These are phyloP conservation scores for Cryptoprocta ferox DNA, from an alignment of 2,797 vertebrate genomes.

Conservation along the genomic window DNA sequence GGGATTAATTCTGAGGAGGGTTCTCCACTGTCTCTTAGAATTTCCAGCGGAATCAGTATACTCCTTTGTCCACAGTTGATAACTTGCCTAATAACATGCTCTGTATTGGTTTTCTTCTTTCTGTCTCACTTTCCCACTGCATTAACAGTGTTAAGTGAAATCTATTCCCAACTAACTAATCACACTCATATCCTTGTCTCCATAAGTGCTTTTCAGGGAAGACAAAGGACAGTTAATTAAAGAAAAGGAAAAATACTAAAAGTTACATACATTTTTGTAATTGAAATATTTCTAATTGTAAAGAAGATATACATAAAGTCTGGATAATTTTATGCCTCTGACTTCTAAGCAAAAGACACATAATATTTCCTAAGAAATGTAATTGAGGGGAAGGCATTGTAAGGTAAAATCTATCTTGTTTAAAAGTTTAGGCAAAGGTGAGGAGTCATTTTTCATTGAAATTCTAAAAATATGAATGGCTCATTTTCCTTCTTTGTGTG, in stretches of 20 bases:
- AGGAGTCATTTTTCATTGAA: neutral
- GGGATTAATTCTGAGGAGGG: neutral
- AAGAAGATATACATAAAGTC: neutral
- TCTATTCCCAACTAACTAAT: neutral
- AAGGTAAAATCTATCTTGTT: neutral
- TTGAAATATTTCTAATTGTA: neutral
- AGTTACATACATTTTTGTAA: neutral
- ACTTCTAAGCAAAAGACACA: neutral
- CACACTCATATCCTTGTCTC: neutral
- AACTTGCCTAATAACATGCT: neutral
- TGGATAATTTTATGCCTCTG: neutral
- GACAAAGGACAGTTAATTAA: neutral
- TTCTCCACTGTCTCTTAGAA: neutral
- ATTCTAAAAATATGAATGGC: neutral
- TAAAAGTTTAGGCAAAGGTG: neutral
- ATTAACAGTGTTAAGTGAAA: neutral
- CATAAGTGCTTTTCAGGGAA: neutral
- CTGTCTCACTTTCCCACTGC: neutral
- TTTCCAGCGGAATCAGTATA: neutral
- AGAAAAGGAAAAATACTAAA: neutral
- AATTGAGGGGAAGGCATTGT: neutral
- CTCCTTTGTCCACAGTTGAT: neutral
- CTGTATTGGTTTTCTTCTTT: neutral
- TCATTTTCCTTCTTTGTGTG: neutral
- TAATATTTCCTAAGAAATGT: neutral